Percentiles rank a stretch among this genome's conserved stretches.
These are phyloP conservation scores for Astreopora myriophthalma DNA, from an alignment of 64 coral and sea anemone genomes.

Conservation along the genomic window DNA sequence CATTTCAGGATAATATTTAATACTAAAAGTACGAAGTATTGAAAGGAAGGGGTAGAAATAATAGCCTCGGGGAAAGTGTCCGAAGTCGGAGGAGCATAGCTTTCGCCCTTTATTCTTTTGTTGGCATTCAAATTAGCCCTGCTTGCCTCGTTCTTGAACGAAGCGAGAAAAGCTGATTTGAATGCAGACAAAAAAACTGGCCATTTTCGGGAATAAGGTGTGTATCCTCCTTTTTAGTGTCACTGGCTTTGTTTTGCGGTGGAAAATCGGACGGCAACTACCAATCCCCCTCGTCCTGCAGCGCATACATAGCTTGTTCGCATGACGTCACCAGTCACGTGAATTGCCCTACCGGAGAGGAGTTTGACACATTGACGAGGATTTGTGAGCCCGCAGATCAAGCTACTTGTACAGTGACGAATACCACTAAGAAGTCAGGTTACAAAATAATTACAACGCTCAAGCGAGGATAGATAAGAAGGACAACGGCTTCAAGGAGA, in stretches of 20 bases:
- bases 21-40: too few species aligned
- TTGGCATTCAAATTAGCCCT: too few species aligned
- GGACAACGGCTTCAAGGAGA: too few species aligned
- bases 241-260: conserved; percentile 31
- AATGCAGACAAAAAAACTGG: too few species aligned
- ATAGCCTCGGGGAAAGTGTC: too few species aligned
- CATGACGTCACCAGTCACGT: conserved; percentile 46
- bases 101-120: too few species aligned
- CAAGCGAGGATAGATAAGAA: not conserved
- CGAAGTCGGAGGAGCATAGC: too few species aligned
- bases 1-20: too few species aligned
- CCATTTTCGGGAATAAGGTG: too few species aligned
- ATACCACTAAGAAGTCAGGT: not conserved
- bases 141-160: too few species aligned
- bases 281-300: conserved; percentile 7
- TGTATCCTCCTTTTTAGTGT: conserved; percentile 19
- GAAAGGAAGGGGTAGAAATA: too few species aligned
- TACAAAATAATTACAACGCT: not conserved
- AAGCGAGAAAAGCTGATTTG: too few species aligned
- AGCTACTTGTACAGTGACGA: not conserved
- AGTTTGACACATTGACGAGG: conserved; percentile 11
- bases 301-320: conserved; percentile 46
- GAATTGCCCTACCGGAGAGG: conserved; percentile 22
- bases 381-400: not conserved
- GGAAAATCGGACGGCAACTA: conserved; percentile 50